A percentile compares a stretch with the other conserved stretches of the same genome.
Evolutionary conservation across 64 coral and sea anemone genomes (phyloP).

Genomic region (Dendrophyllia cribrosa): DNA sequence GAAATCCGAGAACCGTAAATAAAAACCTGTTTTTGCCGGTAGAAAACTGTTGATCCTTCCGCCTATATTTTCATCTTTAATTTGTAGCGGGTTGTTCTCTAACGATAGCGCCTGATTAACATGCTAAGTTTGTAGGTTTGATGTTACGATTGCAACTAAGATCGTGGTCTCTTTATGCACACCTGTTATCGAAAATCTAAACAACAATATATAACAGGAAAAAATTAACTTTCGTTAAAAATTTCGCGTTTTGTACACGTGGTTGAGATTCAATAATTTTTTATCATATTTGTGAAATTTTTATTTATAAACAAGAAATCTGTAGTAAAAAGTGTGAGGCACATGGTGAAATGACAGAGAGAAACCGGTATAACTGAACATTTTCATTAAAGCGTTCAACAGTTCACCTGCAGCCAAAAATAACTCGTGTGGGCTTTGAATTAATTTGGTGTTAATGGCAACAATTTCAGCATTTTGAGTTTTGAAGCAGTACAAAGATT

Average conservation of each 20-base stretch:
- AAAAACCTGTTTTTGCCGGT: constrained; percentile 30
- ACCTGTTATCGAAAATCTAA: constrained; percentile 20
- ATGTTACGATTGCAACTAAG: constrained; percentile 9
- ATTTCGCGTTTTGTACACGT: background rate
- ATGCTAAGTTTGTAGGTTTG: constrained; percentile 12
- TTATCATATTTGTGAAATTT: background rate
- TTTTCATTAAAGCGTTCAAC: background rate
- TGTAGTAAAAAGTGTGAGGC: too few relatives aligned
- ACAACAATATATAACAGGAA: constrained; percentile 5
- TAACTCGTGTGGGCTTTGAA: constrained; percentile 2
- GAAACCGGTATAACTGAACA: background rate
- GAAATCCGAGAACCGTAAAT: background rate
- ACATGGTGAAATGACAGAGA: background rate
- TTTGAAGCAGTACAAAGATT: background rate
- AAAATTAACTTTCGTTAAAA: background rate
- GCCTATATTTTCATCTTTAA: background rate
- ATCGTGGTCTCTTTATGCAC: background rate
- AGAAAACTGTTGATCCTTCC: constrained; percentile 16
- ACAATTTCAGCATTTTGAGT: constrained; percentile 23
- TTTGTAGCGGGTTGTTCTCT: constrained; percentile 12
- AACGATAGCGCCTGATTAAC: constrained; percentile 21
- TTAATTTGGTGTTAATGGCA: constrained; percentile 35
- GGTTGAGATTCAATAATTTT: background rate
- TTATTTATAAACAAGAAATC: too few relatives aligned
- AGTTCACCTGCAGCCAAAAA: constrained; percentile 13